phyloP scores from a whole-genome alignment of 2,797 vertebrate species.

The Megalops cyprinoides region DNA sequence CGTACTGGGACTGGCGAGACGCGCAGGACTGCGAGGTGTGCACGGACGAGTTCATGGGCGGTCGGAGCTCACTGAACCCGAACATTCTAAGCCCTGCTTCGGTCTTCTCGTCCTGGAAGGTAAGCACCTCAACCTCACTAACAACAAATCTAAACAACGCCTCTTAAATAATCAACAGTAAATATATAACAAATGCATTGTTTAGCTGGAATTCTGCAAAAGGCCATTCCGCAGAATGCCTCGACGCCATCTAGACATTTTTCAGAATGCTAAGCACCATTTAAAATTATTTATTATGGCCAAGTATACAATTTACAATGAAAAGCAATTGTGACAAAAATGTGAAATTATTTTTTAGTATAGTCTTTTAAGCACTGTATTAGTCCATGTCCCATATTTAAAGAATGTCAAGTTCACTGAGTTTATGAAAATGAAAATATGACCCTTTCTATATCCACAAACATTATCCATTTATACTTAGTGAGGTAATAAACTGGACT shows the following conservation, averaged over 20 bases:
- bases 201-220: neutral
- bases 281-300: no score
- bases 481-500: neutral
- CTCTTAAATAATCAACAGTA: neutral
- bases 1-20: constrained; percentile 96
- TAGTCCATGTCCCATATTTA: neutral
- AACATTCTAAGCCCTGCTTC: constrained; percentile 85
- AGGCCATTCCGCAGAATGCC: no score
- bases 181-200: neutral
- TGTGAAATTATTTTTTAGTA: no score
- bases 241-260: no score
- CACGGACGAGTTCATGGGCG: constrained; percentile 89
- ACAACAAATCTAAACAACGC: neutral
- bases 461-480: neutral
- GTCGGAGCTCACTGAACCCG: constrained; percentile 70
- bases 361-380: no score
- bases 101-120: constrained; percentile 92
- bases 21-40: constrained; percentile 83
- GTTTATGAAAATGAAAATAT: no score
- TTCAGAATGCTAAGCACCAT: no score
- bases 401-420: neutral
- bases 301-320: no score
- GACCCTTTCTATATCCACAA: no score
- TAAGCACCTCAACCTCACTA: constrained; percentile 57
- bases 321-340: no score